Evolutionary conservation across 2,797 vertebrate species (phyloP).

Genomic region (Oreochromis mossambicus): DNA sequence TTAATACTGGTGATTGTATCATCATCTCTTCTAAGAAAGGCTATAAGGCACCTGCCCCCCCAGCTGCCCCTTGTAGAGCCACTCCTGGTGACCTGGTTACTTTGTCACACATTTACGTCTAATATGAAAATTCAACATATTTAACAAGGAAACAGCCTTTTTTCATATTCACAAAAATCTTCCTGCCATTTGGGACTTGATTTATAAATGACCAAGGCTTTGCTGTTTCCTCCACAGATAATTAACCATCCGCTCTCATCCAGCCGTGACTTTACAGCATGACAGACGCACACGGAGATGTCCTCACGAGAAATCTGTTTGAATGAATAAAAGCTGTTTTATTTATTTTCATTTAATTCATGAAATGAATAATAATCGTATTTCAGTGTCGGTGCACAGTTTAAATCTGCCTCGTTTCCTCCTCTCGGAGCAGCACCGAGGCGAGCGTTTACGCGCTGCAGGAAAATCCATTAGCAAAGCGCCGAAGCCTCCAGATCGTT

Average conservation of each 20-base stretch:
- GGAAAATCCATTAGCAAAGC: slow-evolving; percentile 35
- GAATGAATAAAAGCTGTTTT: neutral
- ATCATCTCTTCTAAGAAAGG: neutral
- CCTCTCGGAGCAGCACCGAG: neutral
- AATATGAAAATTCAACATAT: neutral
- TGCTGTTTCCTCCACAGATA: neutral
- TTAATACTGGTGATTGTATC: neutral
- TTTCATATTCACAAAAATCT: neutral
- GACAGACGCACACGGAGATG: neutral
- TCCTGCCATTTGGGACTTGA: neutral
- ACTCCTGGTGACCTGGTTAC: neutral
- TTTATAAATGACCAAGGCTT: neutral
- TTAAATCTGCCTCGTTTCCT: neutral
- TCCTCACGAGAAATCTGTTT: neutral
- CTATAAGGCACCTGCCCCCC: neutral
- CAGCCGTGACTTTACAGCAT: neutral
- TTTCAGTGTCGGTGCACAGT: neutral
- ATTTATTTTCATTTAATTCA: neutral
- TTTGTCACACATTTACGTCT: neutral
- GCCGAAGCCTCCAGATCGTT: neutral
- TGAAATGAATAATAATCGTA: neutral
- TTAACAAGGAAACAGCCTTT: neutral
- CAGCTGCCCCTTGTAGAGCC: neutral
- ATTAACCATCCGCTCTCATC: neutral
- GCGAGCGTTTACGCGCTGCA: neutral